A percentile compares a stretch with the other conserved stretches of the same genome.
These are phyloP conservation scores for Flexamia atlantica DNA, from an alignment of 2,888 invertebrate species.

Conservation along the genomic window DNA sequence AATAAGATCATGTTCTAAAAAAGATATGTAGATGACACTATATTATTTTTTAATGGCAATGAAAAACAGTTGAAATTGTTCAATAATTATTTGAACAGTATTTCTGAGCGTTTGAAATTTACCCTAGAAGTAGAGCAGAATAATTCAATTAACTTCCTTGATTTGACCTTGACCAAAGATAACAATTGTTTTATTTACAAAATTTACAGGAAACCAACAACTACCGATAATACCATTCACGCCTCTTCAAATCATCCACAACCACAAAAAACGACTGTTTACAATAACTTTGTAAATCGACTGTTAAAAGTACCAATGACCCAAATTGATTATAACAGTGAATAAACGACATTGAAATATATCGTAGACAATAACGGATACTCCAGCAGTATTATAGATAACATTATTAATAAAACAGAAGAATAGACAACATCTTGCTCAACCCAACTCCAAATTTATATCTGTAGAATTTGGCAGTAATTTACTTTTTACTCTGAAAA, in stretches of 20 bases:
- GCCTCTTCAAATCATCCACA: no score
- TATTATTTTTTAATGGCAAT: not conserved
- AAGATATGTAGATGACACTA: slow-evolving; percentile 27
- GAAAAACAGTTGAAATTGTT: not conserved
- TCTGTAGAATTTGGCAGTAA: no score
- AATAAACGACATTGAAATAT: no score
- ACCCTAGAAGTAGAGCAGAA: not conserved
- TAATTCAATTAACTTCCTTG: not conserved
- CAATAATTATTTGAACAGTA: slow-evolving; percentile 1
- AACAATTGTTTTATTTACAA: not conserved
- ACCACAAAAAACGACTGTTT: slow-evolving; percentile 3
- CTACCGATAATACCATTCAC: slow-evolving; percentile 8
- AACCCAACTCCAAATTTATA: no score
- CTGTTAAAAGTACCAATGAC: no score
- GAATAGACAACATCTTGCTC: no score
- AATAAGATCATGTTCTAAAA: not conserved
- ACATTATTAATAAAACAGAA: no score
- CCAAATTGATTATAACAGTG: no score
- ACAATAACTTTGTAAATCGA: no score
- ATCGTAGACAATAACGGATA: no score
- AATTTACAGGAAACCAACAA: not conserved
- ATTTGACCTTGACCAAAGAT: not conserved
- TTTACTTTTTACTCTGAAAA: no score
- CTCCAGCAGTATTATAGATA: no score
- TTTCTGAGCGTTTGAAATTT: not conserved